Evolutionary conservation across 2,797 vertebrate species (phyloP), one percentile per base, ranked within the genome.

Genomic region (Paratrypauchen microcephalus): DNA sequence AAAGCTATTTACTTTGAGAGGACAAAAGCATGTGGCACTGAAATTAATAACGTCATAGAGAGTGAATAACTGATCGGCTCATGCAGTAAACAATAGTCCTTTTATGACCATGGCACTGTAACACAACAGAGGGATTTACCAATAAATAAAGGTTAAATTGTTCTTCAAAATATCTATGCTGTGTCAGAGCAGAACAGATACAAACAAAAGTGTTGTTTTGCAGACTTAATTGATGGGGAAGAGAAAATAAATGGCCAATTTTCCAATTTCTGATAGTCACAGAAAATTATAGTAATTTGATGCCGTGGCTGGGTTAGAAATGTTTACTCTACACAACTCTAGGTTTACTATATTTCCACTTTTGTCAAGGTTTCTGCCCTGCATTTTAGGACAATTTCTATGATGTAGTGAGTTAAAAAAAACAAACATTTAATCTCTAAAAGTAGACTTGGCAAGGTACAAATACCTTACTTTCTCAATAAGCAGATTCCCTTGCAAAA

Each of bases 161-260:
- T 61, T 61, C 30, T 11, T 26, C 19, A 11, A 5, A 62, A 28
- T 11, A 8, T 59, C 50, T 52, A 23, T 24, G 21, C 52, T 4
- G 28, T 21, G 65, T 55, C 58, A 5, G 61, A 8, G 11, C 23
- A 6, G 28, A 71, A 56, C 63, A 65, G 68, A 41, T 16, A 71
- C 60, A 69, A 78, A 80, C 59, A 73, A 65, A 70, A 67, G 54
- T 24, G 68, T 0, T 68, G 66, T 39, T 30, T 18, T 5, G 21
- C 7, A 1, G 15, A 9, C 56, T 70, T 54, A 66, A 76, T 68
- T 78, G 39, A n/a, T 57, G 61, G 47, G 41, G 63, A 68, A 62
- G 71, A 65, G 54, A 39, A 54, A 71, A 47, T 28, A 47, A 65
- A 32, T 19, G 0, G 12, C 50, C 52, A 57, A 50, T 67, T 74